phyloP scores from a whole-genome alignment of 2,888 invertebrate genomes.

The Hybos culiciformis region DNA sequence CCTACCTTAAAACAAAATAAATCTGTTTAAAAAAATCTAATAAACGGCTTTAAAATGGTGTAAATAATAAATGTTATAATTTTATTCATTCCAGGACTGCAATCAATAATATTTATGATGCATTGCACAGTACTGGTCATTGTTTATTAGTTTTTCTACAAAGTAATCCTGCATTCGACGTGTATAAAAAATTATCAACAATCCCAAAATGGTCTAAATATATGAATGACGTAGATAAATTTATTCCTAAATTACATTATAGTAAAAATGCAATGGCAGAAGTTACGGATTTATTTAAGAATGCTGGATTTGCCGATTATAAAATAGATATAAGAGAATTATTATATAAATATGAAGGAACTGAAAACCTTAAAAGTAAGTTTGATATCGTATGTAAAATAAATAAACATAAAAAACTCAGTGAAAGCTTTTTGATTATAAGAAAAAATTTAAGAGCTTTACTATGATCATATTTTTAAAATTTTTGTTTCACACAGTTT shows the following conservation, averaged over 20 bases:
- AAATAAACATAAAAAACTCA: too few species aligned
- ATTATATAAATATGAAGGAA: constrained; percentile 43
- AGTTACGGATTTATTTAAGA: constrained; percentile 40
- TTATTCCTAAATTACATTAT: constrained; percentile 53
- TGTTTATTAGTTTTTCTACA: constrained; percentile 55
- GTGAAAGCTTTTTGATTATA: too few species aligned
- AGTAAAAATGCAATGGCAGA: constrained; percentile 44
- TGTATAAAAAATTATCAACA: constrained; percentile 47
- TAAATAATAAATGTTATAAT: too few species aligned
- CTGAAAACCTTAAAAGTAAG: constrained; percentile 43
- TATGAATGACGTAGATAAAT: constrained; percentile 50
- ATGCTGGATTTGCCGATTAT: constrained; percentile 46
- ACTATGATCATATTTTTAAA: too few species aligned
- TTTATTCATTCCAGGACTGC: constrained; percentile 40
- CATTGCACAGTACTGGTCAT: constrained; percentile 54
- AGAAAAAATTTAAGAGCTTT: too few species aligned
- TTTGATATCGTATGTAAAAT: too few species aligned
- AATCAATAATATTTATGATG: constrained; percentile 47
- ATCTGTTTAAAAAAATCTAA: too few species aligned
- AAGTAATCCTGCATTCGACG: constrained; percentile 51
- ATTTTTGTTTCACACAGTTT: too few species aligned
- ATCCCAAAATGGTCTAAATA: constrained; percentile 47
- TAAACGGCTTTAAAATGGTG: too few species aligned
- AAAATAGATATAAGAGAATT: constrained; percentile 46
- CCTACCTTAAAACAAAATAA: too few species aligned